A percentile compares a stretch with the other conserved stretches of the same genome.
These are phyloP conservation scores for Andrena praecox DNA, from an alignment of 2,888 invertebrate species.

Conservation along the genomic window DNA sequence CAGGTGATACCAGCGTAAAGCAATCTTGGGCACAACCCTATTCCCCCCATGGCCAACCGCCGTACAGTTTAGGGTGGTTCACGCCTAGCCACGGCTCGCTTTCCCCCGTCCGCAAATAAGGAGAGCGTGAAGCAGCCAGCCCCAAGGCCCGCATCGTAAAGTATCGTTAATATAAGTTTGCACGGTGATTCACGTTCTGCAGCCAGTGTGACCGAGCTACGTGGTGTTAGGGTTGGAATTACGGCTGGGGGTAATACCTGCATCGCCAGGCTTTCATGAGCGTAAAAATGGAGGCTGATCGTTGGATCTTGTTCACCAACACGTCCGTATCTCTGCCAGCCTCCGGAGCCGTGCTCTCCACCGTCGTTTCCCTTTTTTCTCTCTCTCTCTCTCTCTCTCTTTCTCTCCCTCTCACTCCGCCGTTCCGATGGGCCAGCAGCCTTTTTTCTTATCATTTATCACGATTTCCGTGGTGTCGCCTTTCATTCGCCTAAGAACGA, in stretches of 20 bases:
- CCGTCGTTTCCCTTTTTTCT: neutral
- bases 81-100: slow-evolving; percentile 25
- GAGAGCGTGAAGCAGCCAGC: slow-evolving; percentile 32
- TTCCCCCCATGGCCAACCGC: slow-evolving; percentile 30
- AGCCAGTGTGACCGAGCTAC: slow-evolving; percentile 39
- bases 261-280: slow-evolving; percentile 4
- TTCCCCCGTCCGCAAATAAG: slow-evolving; percentile 56
- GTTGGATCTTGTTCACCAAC: slow-evolving; percentile 10
- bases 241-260: slow-evolving; percentile 21
- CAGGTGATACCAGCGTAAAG: slow-evolving; percentile 45
- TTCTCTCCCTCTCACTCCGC: neutral
- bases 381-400: neutral
- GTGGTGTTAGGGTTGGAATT: slow-evolving; percentile 26
- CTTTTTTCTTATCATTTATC: slow-evolving; percentile 46
- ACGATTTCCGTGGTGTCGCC: slow-evolving; percentile 38
- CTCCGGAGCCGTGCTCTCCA: too few relatives aligned
- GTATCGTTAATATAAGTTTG: slow-evolving; percentile 81
- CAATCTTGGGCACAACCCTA: slow-evolving; percentile 29
- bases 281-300: slow-evolving; percentile 61
- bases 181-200: slow-evolving; percentile 74
- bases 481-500: slow-evolving; percentile 45
- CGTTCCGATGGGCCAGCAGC: neutral
- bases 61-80: slow-evolving; percentile 44
- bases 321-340: neutral
- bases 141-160: slow-evolving; percentile 70